Base-by-base conservation (phyloP, 2,888 invertebrate species). In the Trachelus troglodyta region DNA sequence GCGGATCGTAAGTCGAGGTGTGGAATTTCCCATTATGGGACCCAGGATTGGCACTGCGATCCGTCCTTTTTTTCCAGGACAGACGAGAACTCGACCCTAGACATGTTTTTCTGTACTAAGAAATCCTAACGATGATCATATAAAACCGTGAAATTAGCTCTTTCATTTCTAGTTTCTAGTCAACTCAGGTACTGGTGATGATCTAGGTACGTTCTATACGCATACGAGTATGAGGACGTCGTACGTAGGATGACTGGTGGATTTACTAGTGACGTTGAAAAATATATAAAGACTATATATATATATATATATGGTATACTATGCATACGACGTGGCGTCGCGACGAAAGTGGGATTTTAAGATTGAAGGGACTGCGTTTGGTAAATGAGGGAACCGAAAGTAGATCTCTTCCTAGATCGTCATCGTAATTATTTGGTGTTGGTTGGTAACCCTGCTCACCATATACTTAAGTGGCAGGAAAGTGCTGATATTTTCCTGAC, bases 401-500 rank as follows among this genome's bases (percentile, higher is more conserved):
- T 56, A 56, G 6, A 56, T 56, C 23, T 56, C 56, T 56, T 23
- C 23, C 23, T 23, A 23, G 23, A 56, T 56, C 56, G 23, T 56
- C 56, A 23, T 23, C 56, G 56, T 56, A 56, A 15, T 56, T 6
- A 56, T 56, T 56, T 56, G 23, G 23, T 23, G 56, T 56, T 56
- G 9, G 23, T 56, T 56, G 56, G 56, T 56, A 56, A 23, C 56
- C 56, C 23, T 56, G 23, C 56, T 23, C 56, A 56, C 56, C 23
- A 9, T 23, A 9, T 9, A 23, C 9, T 9, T 9, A 56, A 56
- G 23, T 23, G 9, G 34, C 34, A 78, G 76, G 35, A 56, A 69
- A 74, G 74, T n/a, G 74, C 74, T 33, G 37, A 74, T 40, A 74
- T 74, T 74, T 74, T 34, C 35, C 34, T 35, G 74, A 74, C 74